These are phyloP conservation scores for Megaceryle torquata DNA, from an alignment of 2,113 vertebrate genomes.

Conservation along the genomic window DNA sequence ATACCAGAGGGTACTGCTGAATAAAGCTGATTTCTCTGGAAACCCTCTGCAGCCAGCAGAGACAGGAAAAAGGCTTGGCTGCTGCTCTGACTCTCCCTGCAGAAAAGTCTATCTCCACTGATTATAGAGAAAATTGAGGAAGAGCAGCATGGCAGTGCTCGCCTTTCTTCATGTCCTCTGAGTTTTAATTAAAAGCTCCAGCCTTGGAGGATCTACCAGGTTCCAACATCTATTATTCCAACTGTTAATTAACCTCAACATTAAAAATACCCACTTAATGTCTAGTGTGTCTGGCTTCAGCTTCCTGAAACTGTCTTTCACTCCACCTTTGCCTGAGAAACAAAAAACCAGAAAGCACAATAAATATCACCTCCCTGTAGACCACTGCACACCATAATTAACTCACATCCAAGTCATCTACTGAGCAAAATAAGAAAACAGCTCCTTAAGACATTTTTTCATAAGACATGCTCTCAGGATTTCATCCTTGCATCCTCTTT, in stretches of 20 bases:
- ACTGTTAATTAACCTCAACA: conserved; percentile 14
- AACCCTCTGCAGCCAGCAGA: neutral
- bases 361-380: neutral
- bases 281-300: neutral
- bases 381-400: neutral
- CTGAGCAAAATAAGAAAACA: neutral
- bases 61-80: neutral
- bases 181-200: conserved; percentile 36
- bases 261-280: neutral
- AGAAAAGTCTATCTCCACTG: neutral
- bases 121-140: neutral
- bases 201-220: neutral
- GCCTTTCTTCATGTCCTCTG: neutral
- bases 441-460: neutral
- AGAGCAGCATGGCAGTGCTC: neutral
- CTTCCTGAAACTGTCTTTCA: neutral
- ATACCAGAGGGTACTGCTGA: neutral
- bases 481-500: neutral
- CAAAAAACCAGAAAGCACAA: neutral
- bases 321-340: neutral
- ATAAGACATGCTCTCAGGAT: neutral
- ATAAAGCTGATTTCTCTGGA: conserved; percentile 4
- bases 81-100: neutral
- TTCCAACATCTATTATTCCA: neutral
- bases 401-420: neutral